Evolutionary conservation across 2,888 invertebrate genomes (phyloP).

Genomic region (Nephrotoma guestfalica): DNA sequence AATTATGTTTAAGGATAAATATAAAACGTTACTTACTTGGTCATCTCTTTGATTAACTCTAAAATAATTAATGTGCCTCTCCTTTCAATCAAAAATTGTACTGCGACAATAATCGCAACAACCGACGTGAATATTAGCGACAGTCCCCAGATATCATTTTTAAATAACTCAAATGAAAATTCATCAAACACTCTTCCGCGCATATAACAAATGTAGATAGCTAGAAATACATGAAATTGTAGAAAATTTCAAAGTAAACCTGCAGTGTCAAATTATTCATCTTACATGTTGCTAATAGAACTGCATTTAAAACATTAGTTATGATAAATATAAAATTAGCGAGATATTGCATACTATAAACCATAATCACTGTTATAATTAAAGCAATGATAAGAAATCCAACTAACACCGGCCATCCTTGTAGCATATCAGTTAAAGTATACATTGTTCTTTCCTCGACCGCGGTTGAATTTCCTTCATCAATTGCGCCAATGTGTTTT

Average conservation of each 20-base stretch:
- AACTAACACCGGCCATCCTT: background rate
- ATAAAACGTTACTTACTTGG: background rate
- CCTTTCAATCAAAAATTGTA: background rate
- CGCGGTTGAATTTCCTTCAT: background rate
- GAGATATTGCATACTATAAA: background rate
- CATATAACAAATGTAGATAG: background rate
- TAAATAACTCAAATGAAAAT: background rate
- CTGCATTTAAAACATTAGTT: background rate
- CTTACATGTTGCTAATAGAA: background rate
- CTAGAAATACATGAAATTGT: background rate
- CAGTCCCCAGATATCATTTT: background rate
- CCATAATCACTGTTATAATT: background rate
- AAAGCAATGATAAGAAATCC: background rate
- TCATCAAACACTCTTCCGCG: background rate
- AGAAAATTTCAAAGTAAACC: background rate
- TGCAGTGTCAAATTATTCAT: background rate
- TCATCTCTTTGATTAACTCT: background rate
- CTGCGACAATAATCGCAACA: background rate
- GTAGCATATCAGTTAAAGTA: background rate
- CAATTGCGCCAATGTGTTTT: background rate
- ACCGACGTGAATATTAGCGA: background rate
- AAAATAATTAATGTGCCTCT: background rate
- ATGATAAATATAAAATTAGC: background rate
- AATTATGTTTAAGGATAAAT: background rate
- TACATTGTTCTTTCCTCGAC: background rate